phyloP scores from a whole-genome alignment of 2,797 vertebrate genomes.

The Myotis vivesi region DNA sequence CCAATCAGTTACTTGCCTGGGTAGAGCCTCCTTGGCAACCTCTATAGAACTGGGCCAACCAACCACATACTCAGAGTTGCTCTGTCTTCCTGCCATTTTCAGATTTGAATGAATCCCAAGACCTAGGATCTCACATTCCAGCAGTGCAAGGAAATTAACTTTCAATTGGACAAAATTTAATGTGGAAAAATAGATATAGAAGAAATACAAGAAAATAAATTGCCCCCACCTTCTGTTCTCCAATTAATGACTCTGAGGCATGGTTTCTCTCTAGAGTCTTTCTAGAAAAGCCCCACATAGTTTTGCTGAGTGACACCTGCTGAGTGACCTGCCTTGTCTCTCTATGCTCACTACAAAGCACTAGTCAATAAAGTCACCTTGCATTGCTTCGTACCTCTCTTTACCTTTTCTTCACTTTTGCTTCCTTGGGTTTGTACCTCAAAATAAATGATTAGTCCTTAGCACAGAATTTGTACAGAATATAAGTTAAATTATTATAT shows the following conservation, averaged over 20 bases:
- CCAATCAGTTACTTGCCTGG: background rate
- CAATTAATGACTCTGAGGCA: background rate
- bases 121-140: background rate
- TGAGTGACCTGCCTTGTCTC: background rate
- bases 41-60: background rate
- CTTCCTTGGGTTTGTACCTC: background rate
- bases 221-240: background rate
- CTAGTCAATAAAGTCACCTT: background rate
- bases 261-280: background rate
- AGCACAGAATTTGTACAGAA: background rate
- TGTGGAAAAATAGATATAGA: background rate
- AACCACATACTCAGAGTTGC: background rate
- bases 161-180: background rate
- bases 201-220: background rate
- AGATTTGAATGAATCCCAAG: background rate
- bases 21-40: background rate
- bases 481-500: background rate
- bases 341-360: background rate
- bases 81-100: background rate
- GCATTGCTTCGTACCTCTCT: background rate
- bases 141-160: background rate
- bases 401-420: background rate
- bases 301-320: background rate
- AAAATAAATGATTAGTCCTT: slow-evolving; percentile 39
- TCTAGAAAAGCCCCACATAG: background rate